Evolutionary conservation across 2,888 invertebrate genomes (phyloP).

Genomic region (Hesperia comma): DNA sequence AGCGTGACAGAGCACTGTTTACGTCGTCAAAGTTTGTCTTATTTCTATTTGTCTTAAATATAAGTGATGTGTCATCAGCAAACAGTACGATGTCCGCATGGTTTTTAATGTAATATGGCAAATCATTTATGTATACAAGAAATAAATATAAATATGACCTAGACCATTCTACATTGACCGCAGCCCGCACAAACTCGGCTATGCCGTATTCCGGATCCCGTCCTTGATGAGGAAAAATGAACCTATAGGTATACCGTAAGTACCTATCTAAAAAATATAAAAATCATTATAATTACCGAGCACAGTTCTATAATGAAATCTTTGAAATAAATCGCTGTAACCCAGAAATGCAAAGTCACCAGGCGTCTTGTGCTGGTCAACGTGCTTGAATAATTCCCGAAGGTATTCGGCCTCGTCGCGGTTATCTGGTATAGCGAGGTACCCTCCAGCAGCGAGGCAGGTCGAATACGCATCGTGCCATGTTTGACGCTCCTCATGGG

Average conservation of each 20-base stretch:
- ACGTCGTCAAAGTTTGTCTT: too few species aligned
- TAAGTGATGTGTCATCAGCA: too few species aligned
- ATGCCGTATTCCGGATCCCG: too few species aligned
- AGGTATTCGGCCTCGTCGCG: constrained; percentile 54
- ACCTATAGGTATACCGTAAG: too few species aligned
- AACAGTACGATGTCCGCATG: too few species aligned
- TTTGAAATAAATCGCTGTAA: constrained; percentile 56
- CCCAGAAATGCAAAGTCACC: constrained; percentile 58
- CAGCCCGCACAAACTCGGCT: too few species aligned
- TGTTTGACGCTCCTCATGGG: constrained; percentile 54
- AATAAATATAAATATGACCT: neutral
- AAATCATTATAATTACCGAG: constrained; percentile 48
- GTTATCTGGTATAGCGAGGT: constrained; percentile 53
- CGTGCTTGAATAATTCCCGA: constrained; percentile 51
- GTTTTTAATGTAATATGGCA: too few species aligned
- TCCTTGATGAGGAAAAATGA: too few species aligned
- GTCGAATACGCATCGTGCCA: constrained; percentile 58
- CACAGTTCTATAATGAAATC: constrained; percentile 58
- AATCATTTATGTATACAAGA: too few species aligned
- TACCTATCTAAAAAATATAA: neutral
- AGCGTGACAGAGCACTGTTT: too few species aligned
- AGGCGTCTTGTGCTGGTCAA: constrained; percentile 49
- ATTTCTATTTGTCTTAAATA: too few species aligned
- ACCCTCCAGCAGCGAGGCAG: constrained; percentile 56
- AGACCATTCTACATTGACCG: neutral